Conservation (phyloP, 2,113 vertebrate species). For the Indicator indicator region DNA sequence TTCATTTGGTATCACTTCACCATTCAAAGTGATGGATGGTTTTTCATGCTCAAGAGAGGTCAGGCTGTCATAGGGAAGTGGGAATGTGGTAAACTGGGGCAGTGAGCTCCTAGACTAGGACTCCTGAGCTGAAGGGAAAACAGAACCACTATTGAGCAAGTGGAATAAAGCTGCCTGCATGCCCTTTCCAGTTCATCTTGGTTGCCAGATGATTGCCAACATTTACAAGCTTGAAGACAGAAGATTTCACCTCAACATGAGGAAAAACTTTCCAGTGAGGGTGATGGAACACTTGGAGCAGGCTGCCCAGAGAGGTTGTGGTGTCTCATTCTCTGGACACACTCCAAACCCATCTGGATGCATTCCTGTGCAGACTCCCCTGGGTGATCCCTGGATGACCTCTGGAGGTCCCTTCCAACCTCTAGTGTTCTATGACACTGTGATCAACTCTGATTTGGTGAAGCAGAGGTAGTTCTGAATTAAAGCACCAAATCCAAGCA, state of each 20-base stretch:
- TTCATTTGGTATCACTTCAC: not conserved
- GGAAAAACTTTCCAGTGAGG: no score
- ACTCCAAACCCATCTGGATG: no score
- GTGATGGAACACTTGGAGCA: no score
- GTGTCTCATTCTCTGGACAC: no score
- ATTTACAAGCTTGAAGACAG: not conserved
- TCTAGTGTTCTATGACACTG: no score
- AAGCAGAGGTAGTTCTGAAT: not conserved
- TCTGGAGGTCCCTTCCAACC: no score
- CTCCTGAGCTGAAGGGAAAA: not conserved
- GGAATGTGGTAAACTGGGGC: not conserved
- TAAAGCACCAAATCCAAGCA: not conserved
- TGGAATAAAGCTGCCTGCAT: not conserved
- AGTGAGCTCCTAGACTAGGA: not conserved
- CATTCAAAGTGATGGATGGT: conserved; percentile 5
- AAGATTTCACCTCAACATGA: no score
- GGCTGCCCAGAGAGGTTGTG: no score
- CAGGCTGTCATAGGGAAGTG: not conserved
- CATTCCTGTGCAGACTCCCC: no score
- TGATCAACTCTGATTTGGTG: not conserved
- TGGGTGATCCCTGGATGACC: no score
- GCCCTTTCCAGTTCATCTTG: not conserved
- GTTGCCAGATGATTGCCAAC: not conserved
- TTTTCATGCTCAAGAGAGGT: not conserved
- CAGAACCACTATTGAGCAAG: not conserved